Evolutionary conservation across 1,140 invertebrate genomes (phyloP).

Genomic region (Idris sp.): DNA sequence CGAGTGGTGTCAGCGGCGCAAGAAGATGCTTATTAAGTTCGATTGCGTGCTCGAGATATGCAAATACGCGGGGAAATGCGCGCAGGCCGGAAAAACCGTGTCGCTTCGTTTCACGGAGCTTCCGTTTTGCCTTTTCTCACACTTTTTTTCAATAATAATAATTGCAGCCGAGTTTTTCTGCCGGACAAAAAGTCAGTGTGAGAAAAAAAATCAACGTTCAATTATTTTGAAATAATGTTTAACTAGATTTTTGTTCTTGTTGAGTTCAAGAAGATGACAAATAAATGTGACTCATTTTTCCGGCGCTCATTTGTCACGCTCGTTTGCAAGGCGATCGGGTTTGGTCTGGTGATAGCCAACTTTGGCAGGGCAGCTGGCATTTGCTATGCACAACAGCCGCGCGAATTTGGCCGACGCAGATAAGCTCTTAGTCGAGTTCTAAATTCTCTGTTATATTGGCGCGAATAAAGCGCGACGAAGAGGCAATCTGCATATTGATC

Average conservation of each 20-base stretch:
- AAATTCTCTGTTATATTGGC: slow-evolving; percentile 69
- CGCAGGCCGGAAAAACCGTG: slow-evolving; percentile 44
- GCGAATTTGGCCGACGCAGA: slow-evolving; percentile 55
- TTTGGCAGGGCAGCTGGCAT: slow-evolving; percentile 1
- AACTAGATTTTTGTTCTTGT: too few species aligned
- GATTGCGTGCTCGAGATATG: slow-evolving; percentile 61
- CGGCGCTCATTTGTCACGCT: too few species aligned
- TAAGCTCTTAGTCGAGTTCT: slow-evolving; percentile 63
- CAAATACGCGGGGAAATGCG: slow-evolving; percentile 46
- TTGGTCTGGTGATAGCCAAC: too few species aligned
- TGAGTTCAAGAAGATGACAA: too few species aligned
- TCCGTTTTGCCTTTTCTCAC: slow-evolving; percentile 51
- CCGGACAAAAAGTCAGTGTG: too few species aligned
- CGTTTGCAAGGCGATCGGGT: too few species aligned
- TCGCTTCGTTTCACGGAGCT: slow-evolving; percentile 28
- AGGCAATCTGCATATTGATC: slow-evolving; percentile 73
- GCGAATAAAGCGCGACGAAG: slow-evolving; percentile 66
- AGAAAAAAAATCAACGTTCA: too few species aligned
- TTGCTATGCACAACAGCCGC: slow-evolving; percentile 55
- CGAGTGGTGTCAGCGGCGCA: slow-evolving; percentile 30
- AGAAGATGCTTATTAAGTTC: slow-evolving; percentile 53
- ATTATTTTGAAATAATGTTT: too few species aligned
- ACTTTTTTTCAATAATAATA: too few species aligned
- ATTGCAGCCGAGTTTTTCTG: too few species aligned
- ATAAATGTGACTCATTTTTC: too few species aligned